Conservation (phyloP, 2,888 invertebrate genomes). For the Cerceris ruficornis region DNA sequence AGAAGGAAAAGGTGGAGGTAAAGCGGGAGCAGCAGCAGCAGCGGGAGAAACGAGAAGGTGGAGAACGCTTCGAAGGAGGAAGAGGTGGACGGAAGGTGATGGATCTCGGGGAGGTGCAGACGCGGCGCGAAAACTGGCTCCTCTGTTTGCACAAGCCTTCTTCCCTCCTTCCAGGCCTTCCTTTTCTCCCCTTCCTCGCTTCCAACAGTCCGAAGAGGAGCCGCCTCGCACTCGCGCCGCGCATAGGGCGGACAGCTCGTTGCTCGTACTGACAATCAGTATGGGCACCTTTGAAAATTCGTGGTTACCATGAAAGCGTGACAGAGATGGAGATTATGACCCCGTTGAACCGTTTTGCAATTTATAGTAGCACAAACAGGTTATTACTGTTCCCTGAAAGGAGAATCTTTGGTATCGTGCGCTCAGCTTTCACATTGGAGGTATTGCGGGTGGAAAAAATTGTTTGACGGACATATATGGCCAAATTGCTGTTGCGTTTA, state of each 20-base stretch:
- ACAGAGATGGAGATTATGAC: background rate
- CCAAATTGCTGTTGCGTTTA: no score
- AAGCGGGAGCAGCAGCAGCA: conserved; percentile 37
- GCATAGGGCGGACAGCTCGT: conserved; percentile 70
- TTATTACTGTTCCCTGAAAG: background rate
- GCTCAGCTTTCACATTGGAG: no score
- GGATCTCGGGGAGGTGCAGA: conserved; percentile 74
- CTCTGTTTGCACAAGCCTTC: conserved; percentile 74
- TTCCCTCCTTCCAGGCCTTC: conserved; percentile 61
- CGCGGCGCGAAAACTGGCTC: conserved; percentile 75
- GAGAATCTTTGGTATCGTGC: no score
- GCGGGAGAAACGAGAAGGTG: conserved; percentile 34
- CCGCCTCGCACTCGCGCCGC: conserved; percentile 55
- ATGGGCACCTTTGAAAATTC: conserved; percentile 18
- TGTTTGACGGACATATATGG: no score
- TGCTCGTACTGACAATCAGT: conserved; percentile 18
- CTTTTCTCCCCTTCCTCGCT: conserved; percentile 51
- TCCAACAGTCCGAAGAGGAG: conserved; percentile 47
- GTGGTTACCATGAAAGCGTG: conserved; percentile 4
- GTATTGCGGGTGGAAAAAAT: no score
- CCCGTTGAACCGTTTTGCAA: no score
- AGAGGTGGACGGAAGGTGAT: conserved; percentile 66
- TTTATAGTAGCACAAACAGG: background rate
- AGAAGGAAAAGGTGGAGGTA: conserved; percentile 54
- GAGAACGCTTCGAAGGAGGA: conserved; percentile 26